Evolutionary conservation across 2,888 invertebrate genomes (phyloP), one percentile per base, ranked within the genome.

Genomic region (Drosophila putrida): DNA sequence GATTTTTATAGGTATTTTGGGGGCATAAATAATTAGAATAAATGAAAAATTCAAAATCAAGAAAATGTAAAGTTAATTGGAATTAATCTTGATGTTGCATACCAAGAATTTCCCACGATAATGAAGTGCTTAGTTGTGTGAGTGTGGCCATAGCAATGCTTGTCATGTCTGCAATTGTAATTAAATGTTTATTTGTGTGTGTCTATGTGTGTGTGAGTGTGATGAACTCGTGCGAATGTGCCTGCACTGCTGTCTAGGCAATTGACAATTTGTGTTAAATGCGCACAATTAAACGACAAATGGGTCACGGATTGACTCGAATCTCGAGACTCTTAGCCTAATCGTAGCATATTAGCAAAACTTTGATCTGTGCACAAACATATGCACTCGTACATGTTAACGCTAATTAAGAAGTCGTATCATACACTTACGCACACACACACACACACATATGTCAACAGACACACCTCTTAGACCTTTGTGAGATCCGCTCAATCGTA

Each of bases 201-300:
- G 43, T 66, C 57, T 51, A 43, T 60, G 39, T 67, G 66, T 43
- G 64, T 49, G 49, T 68, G 58, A 43, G 50, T 60, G 50, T 47
- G 49, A 47, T 65, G 46, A 62, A 50, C 39, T 67, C 60, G 66
- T 69, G 76, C 59, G 53, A 65, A 50, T 9, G 15, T 44, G 31
- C 36, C 63, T 68, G 53, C 36, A 51, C 15, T 44, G 61, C 47
- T 46, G 76, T 55, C 78, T 66, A 64, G 75, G 89, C 88, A 89
- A 89, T 87, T 83, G 72, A 73, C 85, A 87, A 77, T 84, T 83
- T 83, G 89, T 73, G 66, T 83, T 87, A 84, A 83, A 78, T 75
- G 61, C 71, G 85, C 89, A 70, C 83, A 89, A 87, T 89, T 83
- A 84, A 89, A 83, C 68, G 64, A 44, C 66, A 78, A 83, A 80